These are phyloP conservation scores for Cataglyphis albicans DNA, from an alignment of 2,888 invertebrate genomes.

Conservation along the genomic window DNA sequence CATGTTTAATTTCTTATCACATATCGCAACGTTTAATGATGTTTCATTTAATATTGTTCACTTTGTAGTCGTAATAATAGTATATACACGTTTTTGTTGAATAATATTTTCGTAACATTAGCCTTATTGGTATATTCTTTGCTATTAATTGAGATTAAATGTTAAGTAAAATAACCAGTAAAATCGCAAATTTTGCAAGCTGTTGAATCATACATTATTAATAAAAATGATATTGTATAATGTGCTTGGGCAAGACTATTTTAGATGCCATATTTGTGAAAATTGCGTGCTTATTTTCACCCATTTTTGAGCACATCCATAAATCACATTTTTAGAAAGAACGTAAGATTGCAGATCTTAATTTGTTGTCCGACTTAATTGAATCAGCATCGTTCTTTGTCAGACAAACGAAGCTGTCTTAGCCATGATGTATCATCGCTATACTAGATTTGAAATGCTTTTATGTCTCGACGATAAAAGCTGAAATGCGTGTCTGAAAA, in stretches of 20 bases:
- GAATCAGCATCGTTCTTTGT: constrained; percentile 48
- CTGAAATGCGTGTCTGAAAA: constrained; percentile 48
- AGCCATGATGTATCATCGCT: constrained; percentile 63
- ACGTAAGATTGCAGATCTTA: not conserved
- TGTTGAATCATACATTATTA: not conserved
- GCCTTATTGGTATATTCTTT: not conserved
- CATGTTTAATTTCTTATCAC: not conserved
- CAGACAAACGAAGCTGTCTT: constrained; percentile 49
- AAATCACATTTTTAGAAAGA: constrained; percentile 25
- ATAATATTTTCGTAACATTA: not conserved
- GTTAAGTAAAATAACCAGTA: not conserved
- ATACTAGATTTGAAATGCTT: constrained; percentile 52
- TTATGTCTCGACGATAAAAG: constrained; percentile 57
- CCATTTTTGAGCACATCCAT: not conserved
- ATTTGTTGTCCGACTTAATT: constrained; percentile 40
- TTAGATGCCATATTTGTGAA: not conserved
- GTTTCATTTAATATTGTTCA: not conserved
- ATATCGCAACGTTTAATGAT: not conserved
- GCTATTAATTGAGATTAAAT: not conserved
- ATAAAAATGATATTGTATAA: not conserved
- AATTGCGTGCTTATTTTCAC: constrained; percentile 17
- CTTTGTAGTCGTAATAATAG: not conserved
- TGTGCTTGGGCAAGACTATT: not conserved
- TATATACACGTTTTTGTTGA: not conserved
- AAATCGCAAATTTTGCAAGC: not conserved